Conservation (phyloP, 2,888 invertebrate genomes). For the Ennomos quercinarius region DNA sequence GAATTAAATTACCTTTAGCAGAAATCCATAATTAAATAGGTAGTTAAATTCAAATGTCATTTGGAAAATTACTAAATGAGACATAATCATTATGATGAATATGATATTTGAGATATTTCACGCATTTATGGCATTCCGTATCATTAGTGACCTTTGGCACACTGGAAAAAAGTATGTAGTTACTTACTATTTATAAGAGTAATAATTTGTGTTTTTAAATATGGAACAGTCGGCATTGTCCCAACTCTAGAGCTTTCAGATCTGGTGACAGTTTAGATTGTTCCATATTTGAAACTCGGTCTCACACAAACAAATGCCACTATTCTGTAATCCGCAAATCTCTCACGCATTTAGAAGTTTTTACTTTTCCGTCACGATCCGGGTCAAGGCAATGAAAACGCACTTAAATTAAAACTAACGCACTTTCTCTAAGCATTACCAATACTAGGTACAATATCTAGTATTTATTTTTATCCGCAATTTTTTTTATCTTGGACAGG, state of each 20-base stretch:
- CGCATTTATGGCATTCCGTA: too few relatives aligned
- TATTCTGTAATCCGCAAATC: slow-evolving; percentile 19
- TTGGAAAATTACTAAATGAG: slow-evolving; percentile 2
- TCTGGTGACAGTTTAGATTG: too few relatives aligned
- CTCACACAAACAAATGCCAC: not conserved
- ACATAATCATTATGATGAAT: not conserved
- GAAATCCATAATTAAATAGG: slow-evolving; percentile 7
- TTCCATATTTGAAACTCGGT: slow-evolving; percentile 9
- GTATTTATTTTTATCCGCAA: slow-evolving; percentile 30
- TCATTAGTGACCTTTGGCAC: too few relatives aligned
- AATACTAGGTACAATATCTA: not conserved
- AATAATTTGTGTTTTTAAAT: not conserved
- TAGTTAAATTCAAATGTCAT: slow-evolving; percentile 12
- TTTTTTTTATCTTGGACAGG: slow-evolving; percentile 32
- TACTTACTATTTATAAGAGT: too few relatives aligned
- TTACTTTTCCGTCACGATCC: slow-evolving; percentile 25
- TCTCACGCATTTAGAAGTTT: slow-evolving; percentile 28
- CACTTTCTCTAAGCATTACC: slow-evolving; percentile 36
- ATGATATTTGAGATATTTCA: not conserved
- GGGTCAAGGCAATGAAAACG: slow-evolving; percentile 34
- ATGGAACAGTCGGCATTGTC: slow-evolving; percentile 4
- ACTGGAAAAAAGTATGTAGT: too few relatives aligned
- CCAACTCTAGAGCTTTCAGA: not conserved
- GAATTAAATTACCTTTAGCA: slow-evolving; percentile 9
- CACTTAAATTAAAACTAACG: slow-evolving; percentile 29